phyloP scores from a whole-genome alignment of 2,888 invertebrate species.

The Parnassius apollo region DNA sequence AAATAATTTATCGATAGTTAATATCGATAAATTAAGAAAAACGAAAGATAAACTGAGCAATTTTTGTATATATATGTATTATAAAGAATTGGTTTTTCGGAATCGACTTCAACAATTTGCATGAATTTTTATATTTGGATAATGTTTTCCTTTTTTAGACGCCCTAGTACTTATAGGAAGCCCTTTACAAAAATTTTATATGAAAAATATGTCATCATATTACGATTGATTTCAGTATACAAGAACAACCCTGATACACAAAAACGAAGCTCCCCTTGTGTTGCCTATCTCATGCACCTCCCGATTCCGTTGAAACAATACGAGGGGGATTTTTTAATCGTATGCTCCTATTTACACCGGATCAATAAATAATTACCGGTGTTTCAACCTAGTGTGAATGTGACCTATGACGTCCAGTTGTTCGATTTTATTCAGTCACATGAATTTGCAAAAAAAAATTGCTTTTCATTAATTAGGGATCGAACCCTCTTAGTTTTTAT shows the following conservation, averaged over 20 bases:
- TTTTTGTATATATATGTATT: no score
- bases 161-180: no score
- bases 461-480: no score
- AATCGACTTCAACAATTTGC: no score
- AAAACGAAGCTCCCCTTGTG: constrained; percentile 12
- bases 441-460: not conserved
- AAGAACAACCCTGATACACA: constrained; percentile 2
- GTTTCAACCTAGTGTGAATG: constrained; percentile 61
- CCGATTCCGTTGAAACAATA: constrained; percentile 52
- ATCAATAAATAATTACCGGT: constrained; percentile 64
- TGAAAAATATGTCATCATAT: no score
- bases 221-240: no score
- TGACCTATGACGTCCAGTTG: constrained; percentile 31
- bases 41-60: no score
- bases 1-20: constrained; percentile 6
- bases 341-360: constrained; percentile 51
- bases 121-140: no score
- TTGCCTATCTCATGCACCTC: constrained; percentile 31
- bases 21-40: not conserved
- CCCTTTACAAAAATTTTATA: no score
- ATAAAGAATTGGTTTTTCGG: no score
- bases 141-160: no score
- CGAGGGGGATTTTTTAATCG: constrained; percentile 51
- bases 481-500: no score
- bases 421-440: constrained; percentile 11